Evolutionary conservation across 35 echinoderm and acorn worm genomes (phyloP), one percentile per base, ranked within the genome.

Genomic region (Patiria miniata): DNA sequence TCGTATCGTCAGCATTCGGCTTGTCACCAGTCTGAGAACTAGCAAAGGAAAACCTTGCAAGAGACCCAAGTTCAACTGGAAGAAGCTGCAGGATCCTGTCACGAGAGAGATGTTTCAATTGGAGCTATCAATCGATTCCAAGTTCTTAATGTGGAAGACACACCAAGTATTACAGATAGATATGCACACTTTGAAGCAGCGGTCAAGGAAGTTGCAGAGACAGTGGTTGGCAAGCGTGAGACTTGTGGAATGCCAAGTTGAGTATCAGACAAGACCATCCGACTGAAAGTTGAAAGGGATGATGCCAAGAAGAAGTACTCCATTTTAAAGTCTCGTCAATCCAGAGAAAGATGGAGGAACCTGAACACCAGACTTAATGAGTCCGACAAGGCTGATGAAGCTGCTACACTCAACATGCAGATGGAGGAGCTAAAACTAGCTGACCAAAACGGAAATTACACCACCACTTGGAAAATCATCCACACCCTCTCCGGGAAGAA

Each of bases 31-130:
- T 38, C 30, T 68, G 26, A 65, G 83, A 85, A 37, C 83, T 1
- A 85, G 32, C 57, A 85, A 85, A 28, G 58, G 58, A 37, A 85
- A 85, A 18, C 33, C 56, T 4, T 85, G 83, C 83, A 85, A 39
- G 38, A 85, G 83, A 85, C 83, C 69, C 2, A 77, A 21, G 33
- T 86, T 86, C 59, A 78, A 87, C 39, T 87, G 85, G 85, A 78
- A 28, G 68, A 87, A 87, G 68, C 44, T 87, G 29, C 68, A 87
- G n/a, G n/a, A n/a, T n/a, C n/a, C n/a, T n/a, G n/a, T n/a, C n/a
- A n/a, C n/a, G n/a, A 77, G 68, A 68, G 83, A 85, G 12, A 8
- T 8, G 14, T 85, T 85, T 7, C 83, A 85, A 28, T 26, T 85
- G 5, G 83, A 85, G 26, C 60, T 85, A 16, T 85, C 83, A 65